Evolutionary conservation across 2,888 invertebrate species (phyloP).

Genomic region (Phyllotreta striolata): DNA sequence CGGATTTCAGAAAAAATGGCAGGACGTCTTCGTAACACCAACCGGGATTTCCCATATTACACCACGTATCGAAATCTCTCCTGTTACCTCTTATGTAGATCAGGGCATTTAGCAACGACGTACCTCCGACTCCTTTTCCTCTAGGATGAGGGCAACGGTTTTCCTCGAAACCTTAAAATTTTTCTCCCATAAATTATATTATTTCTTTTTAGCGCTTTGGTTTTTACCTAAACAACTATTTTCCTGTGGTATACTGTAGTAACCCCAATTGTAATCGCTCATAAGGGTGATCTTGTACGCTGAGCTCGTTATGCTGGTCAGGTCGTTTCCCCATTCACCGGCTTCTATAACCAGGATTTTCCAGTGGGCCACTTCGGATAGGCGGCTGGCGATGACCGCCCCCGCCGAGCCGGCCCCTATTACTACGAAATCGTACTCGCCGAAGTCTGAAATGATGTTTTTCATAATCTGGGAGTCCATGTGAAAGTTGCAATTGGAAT

Average conservation of each 20-base stretch:
- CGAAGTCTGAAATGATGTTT: conserved; percentile 29
- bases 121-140: conserved; percentile 64
- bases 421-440: conserved; percentile 60
- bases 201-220: conserved; percentile 1
- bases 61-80: conserved; percentile 63
- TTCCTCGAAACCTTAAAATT: conserved; percentile 46
- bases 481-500: too few species aligned
- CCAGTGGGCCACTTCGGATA: conserved; percentile 61
- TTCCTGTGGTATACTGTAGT: conserved; percentile 42
- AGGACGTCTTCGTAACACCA: conserved; percentile 67
- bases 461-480: too few species aligned
- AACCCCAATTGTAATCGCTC: conserved; percentile 60
- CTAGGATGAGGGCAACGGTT: conserved; percentile 57
- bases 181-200: background rate
- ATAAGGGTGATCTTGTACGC: conserved; percentile 54
- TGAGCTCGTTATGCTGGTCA: conserved; percentile 55
- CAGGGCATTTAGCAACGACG: conserved; percentile 62
- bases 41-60: conserved; percentile 49
- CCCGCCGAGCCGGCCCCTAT: conserved; percentile 64
- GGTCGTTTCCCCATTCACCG: conserved; percentile 55
- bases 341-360: conserved; percentile 52
- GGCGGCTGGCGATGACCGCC: conserved; percentile 62
- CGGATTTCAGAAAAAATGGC: conserved; percentile 60
- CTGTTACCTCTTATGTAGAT: conserved; percentile 62
- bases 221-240: conserved; percentile 38